Base-by-base conservation (phyloP, 2,888 invertebrate species). In the Stenolophus ochropezus region DNA sequence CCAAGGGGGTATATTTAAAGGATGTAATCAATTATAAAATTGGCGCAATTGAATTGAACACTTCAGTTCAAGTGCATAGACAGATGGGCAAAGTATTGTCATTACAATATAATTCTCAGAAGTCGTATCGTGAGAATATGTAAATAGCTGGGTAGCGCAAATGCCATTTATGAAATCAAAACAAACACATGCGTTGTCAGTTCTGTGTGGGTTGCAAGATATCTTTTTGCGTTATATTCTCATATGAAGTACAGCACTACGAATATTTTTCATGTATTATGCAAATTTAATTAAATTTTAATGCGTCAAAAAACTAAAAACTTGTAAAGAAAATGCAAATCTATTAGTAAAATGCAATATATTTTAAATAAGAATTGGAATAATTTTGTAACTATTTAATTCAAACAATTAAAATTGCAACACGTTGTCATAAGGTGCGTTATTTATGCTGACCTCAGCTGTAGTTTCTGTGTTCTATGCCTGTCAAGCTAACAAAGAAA, bases 1-100 rank as follows among this genome's bases (percentile, higher is more conserved):
- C 11, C 49, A n/a, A 14, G 49, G 47, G 27, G 49, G 49, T 73
- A 16, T 27, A 42, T 14, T 27, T 8, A 49, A n/a, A 73, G 73
- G 73, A 73, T 73, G 49, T 20, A 5, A 47, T 73, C 27, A 73
- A 73, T 73, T 49, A 73, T 49, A 73, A 73, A 73, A 73, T 73
- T 73, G 49, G 1, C 16, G n/a, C 73, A 73, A 73, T 73, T 73
- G 73, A n/a, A 27, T 42, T 56, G 56, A 23, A 18, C 33, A 33
- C 65, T 33, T 33, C 18, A 20, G 14, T 69, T 18, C 65, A 33
- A n/a, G 16, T 69, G 65, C 33, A 33, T 16, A 16, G 65, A 69
- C 27, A 8, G 16, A 69, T 33, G 5, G 33, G 33, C 18, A 69
- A 69, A 33, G 33, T 42, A 33, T 69, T 33, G 18, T 33, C 65